Evolutionary conservation across 1,140 invertebrate genomes (phyloP).

Genomic region (Ruditapes philippinarum): DNA sequence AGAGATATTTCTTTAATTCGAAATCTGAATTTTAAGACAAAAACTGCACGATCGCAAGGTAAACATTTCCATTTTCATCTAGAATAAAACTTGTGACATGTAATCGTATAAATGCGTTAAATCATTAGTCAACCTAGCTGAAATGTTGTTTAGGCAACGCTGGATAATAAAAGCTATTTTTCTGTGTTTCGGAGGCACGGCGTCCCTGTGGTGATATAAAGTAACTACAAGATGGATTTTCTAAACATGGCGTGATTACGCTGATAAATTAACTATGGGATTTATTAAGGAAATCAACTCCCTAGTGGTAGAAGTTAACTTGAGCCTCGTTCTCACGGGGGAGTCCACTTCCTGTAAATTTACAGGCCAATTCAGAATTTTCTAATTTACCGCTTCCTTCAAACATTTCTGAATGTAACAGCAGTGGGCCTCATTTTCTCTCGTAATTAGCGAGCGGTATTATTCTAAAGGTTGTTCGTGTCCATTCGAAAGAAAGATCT

Average conservation of each 20-base stretch:
- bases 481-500: not conserved
- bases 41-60: slow-evolving; percentile 14
- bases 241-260: slow-evolving; percentile 56
- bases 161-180: slow-evolving; percentile 50
- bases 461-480: not conserved
- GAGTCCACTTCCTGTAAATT: slow-evolving; percentile 47
- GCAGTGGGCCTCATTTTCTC: not conserved
- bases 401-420: not conserved
- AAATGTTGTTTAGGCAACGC: slow-evolving; percentile 42
- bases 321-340: slow-evolving; percentile 49
- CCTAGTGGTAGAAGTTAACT: slow-evolving; percentile 39
- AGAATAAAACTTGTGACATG: slow-evolving; percentile 26
- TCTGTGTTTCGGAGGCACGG: slow-evolving; percentile 30
- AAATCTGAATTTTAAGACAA: slow-evolving; percentile 31
- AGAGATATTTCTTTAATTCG: not conserved
- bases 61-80: slow-evolving; percentile 34
- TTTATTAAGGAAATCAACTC: slow-evolving; percentile 51
- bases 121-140: slow-evolving; percentile 44
- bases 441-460: slow-evolving; percentile 19
- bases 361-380: slow-evolving; percentile 50
- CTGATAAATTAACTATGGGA: slow-evolving; percentile 63
- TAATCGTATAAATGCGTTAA: slow-evolving; percentile 31
- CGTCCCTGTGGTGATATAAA: slow-evolving; percentile 49
- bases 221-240: slow-evolving; percentile 52
- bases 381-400: slow-evolving; percentile 49